Conservation (phyloP, 2,797 vertebrate species). For the Sciurus carolinensis region DNA sequence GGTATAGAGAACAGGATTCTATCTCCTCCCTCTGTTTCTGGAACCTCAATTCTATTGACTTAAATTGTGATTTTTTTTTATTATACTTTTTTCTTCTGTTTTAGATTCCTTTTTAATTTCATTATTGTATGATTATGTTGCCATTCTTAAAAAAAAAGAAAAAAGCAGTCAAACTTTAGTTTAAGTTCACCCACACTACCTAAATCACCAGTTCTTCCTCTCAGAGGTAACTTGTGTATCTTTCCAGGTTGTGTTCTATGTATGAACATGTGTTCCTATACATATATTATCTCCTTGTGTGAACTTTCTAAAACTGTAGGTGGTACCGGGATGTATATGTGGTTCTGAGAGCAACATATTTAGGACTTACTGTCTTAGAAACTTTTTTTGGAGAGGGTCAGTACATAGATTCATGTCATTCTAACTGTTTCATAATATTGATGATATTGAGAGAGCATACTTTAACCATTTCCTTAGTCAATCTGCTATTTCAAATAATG, state of each 20-base stretch:
- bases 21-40: neutral
- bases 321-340: neutral
- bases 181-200: neutral
- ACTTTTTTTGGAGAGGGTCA: neutral
- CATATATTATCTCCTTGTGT: neutral
- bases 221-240: neutral
- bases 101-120: slow-evolving; percentile 6
- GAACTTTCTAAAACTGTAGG: neutral
- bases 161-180: neutral
- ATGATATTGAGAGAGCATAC: neutral
- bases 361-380: neutral
- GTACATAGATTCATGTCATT: neutral
- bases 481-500: neutral
- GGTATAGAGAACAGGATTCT: neutral
- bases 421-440: neutral
- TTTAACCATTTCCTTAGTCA: neutral
- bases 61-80: neutral
- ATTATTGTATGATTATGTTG: neutral
- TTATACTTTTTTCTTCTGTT: neutral
- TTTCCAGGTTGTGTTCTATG: neutral
- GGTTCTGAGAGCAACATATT: neutral
- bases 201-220: neutral
- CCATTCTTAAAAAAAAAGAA: neutral
- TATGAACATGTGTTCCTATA: neutral
- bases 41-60: neutral